Base-by-base conservation (phyloP, 2,888 invertebrate genomes). In the Pelosia muscerda region DNA sequence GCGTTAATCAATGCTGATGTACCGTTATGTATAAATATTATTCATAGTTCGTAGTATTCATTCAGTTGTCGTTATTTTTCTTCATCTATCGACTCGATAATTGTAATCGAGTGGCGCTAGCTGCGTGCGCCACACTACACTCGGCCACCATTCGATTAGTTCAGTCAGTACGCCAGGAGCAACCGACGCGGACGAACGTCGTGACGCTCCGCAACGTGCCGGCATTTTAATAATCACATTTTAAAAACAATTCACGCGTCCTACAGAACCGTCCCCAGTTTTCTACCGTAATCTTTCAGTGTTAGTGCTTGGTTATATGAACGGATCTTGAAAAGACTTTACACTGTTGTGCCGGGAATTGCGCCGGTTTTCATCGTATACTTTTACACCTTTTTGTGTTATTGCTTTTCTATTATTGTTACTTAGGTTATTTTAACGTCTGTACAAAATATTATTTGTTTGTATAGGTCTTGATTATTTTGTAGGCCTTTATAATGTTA, bases 101-200 rank as follows among this genome's bases (percentile, higher is more conserved):
- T 85, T 85, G 76, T 86, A 86, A 89, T 88, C 84, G 84, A 82
- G 84, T 79, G 75, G 80, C 79, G 81, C 76, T 78, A 79, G 75
- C 81, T 90, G 91, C 92, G 90, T 92, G 92, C 91, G 90, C 93
- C 88, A 83, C 94, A 91, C 93, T 93, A 92, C 74, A 79, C 73
- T 76, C 74, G 71, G 68, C 81, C 79, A 77, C 82, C 80, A 84
- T 85, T 86, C 88, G 86, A 87, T 90, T 85, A 86, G 84, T 88
- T 85, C 83, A 92, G 93, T 94, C 53, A 93, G 94, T 94, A 91
- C 92, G 92, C 90, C 88, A 84, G 83, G 84, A 83, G 85, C 86
- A 77, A 73, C 82, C 81, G 77, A 76, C 81, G 86, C 80, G 84
- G 76, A 73, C 84, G 87, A 84, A 85, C 88, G 90, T 86, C 78